Conservation (phyloP, 2,888 invertebrate genomes). For the Stenichneumon culpator region DNA sequence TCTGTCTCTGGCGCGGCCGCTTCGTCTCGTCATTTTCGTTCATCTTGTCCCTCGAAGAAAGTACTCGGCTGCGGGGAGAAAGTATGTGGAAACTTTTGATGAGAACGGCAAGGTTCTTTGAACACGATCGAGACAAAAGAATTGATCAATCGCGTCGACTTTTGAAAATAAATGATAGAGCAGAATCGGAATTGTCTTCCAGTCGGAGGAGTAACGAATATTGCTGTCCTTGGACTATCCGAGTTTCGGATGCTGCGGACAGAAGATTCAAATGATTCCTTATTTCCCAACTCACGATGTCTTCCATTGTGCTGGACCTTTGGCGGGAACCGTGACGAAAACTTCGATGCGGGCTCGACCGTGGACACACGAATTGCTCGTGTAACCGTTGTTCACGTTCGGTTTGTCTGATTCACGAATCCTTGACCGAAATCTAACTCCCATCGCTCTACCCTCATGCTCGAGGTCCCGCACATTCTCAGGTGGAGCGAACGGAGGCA, state of each 20-base stretch:
- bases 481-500: neutral
- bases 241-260: neutral
- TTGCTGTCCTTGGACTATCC: neutral
- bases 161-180: neutral
- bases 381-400: neutral
- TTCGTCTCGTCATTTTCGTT: neutral
- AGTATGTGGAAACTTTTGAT: slow-evolving; percentile 42
- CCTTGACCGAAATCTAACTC: slow-evolving; percentile 56
- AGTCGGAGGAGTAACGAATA: neutral
- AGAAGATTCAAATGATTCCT: neutral
- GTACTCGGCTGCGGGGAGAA: slow-evolving; percentile 56
- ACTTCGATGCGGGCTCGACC: slow-evolving; percentile 27
- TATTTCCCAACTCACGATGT: neutral
- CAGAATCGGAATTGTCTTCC: neutral
- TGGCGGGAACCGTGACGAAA: neutral
- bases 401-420: slow-evolving; percentile 41
- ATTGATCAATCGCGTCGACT: neutral
- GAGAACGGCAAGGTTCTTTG: neutral
- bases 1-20: slow-evolving; percentile 17
- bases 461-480: slow-evolving; percentile 54
- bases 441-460: slow-evolving; percentile 56
- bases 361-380: neutral
- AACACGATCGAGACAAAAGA: neutral
- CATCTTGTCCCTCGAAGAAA: slow-evolving; percentile 29
- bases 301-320: neutral